These are phyloP conservation scores for Limnodromus scolopaceus DNA, from an alignment of 2,797 vertebrate species.

Conservation along the genomic window DNA sequence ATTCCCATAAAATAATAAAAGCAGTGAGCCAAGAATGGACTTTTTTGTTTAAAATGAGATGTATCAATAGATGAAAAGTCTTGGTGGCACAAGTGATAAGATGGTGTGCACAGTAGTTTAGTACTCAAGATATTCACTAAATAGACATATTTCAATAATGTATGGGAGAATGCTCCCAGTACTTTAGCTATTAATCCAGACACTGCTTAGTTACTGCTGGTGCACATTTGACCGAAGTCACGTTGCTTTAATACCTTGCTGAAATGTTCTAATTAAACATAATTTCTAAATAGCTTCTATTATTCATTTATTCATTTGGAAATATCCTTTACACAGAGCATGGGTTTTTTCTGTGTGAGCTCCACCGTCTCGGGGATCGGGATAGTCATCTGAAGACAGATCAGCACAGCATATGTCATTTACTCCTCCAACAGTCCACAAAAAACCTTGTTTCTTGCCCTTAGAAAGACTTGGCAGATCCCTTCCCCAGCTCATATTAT, in stretches of 20 bases:
- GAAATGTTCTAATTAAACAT: background rate
- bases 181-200: background rate
- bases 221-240: background rate
- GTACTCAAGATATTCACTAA: background rate
- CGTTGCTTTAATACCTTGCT: background rate
- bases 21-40: background rate
- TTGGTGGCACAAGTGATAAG: background rate
- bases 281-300: background rate
- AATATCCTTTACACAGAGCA: background rate
- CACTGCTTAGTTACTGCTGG: background rate
- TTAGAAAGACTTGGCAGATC: background rate
- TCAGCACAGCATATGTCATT: background rate
- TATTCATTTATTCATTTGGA: background rate
- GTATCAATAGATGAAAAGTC: background rate
- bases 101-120: background rate
- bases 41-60: background rate
- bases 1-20: slow-evolving; percentile 1
- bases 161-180: background rate
- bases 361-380: background rate
- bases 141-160: background rate
- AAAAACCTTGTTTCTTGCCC: background rate
- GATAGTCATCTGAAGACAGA: background rate
- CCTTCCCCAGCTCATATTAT: background rate
- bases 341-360: accelerated
- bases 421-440: background rate